Percentiles rank a stretch among this genome's conserved stretches.
Conservation (phyloP, 2,888 invertebrate species). For the Clistopyga incitator region DNA sequence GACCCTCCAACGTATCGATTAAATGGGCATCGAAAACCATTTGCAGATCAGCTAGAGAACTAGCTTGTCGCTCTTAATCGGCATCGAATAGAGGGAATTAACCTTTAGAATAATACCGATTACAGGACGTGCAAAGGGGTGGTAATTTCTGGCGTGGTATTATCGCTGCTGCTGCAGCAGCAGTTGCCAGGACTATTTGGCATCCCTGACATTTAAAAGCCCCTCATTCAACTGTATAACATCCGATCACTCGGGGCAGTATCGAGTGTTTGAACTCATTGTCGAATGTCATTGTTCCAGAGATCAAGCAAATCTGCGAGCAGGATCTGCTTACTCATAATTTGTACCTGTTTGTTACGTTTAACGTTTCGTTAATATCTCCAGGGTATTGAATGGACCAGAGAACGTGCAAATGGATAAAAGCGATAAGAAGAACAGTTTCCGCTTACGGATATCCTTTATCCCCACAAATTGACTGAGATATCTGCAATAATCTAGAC, state of each 20-base stretch:
- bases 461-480: not conserved
- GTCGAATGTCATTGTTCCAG: slow-evolving; percentile 56
- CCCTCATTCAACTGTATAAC: slow-evolving; percentile 24
- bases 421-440: not conserved
- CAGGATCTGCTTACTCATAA: not conserved
- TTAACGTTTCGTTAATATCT: not conserved
- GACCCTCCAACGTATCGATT: too few species aligned
- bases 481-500: not conserved
- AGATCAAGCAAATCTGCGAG: not conserved
- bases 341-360: not conserved
- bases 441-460: not conserved
- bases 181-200: slow-evolving; percentile 48
- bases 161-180: slow-evolving; percentile 50
- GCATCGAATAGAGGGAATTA: slow-evolving; percentile 32
- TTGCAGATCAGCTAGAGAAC: slow-evolving; percentile 2
- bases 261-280: slow-evolving; percentile 65
- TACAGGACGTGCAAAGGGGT: slow-evolving; percentile 4
- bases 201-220: slow-evolving; percentile 38
- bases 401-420: not conserved
- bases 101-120: slow-evolving; percentile 20
- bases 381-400: not conserved
- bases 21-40: slow-evolving; percentile 12
- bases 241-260: slow-evolving; percentile 50
- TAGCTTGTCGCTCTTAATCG: slow-evolving; percentile 37
- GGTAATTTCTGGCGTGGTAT: slow-evolving; percentile 50